Percentiles rank a stretch among this genome's conserved stretches.
Evolutionary conservation across 2,797 vertebrate species (phyloP).

Genomic region (Hippocampus kuda): DNA sequence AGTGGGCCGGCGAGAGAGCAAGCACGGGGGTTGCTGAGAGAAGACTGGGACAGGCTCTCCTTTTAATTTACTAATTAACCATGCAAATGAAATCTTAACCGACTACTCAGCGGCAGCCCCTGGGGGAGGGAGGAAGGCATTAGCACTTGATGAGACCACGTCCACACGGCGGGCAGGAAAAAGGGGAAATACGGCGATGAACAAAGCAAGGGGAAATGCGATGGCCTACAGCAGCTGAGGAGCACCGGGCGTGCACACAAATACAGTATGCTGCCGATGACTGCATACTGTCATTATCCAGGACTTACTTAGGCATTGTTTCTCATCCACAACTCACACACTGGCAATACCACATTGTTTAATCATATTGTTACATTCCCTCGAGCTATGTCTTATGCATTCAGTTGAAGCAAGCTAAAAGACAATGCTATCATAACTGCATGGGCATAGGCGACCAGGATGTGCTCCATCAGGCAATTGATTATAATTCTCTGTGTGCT

Average conservation of each 20-base stretch:
- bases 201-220: constrained; percentile 55
- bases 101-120: constrained; percentile 68
- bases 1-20: constrained; percentile 34
- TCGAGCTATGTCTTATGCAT: not conserved
- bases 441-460: not conserved
- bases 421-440: not conserved
- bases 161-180: constrained; percentile 46
- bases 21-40: constrained; percentile 53
- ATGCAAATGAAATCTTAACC: constrained; percentile 79
- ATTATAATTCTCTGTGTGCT: not conserved
- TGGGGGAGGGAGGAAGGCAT: constrained; percentile 61
- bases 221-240: constrained; percentile 41
- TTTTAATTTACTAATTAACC: constrained; percentile 78
- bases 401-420: constrained; percentile 1
- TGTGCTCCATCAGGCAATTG: not conserved
- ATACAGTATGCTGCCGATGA: constrained; percentile 9
- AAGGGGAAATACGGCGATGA: constrained; percentile 54
- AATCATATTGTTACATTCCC: constrained; percentile 23
- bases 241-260: constrained; percentile 23
- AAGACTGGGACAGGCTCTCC: constrained; percentile 63
- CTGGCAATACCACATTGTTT: constrained; percentile 21
- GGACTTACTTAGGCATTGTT: constrained; percentile 21
- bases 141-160: constrained; percentile 67
- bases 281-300: constrained; percentile 14
- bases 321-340: constrained; percentile 25